Evolutionary conservation across 1,140 invertebrate species (phyloP).

Genomic region (Sitophilus oryzae): DNA sequence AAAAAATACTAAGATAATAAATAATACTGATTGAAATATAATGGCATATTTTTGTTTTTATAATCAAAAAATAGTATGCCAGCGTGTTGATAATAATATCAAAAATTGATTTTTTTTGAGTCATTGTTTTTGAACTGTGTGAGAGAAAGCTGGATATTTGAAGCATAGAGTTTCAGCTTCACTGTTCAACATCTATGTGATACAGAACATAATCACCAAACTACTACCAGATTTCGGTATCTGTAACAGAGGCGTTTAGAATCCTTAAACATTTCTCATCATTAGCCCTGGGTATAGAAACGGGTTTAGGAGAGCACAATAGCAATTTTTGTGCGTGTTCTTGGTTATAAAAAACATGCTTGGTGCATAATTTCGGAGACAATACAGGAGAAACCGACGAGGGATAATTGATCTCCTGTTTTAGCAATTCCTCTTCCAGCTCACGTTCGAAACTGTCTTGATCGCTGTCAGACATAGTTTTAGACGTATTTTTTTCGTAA

Average conservation of each 20-base stretch:
- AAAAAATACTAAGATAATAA: no score
- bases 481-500: constrained; percentile 30
- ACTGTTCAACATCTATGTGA: no score
- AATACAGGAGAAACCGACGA: constrained; percentile 55
- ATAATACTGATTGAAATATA: no score
- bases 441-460: constrained; percentile 53
- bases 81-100: no score
- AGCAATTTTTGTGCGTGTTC: constrained; percentile 44
- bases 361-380: constrained; percentile 36
- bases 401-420: constrained; percentile 64
- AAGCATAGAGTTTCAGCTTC: no score
- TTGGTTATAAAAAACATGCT: constrained; percentile 34
- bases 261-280: constrained; percentile 50
- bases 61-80: no score
- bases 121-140: no score
- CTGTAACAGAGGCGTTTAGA: constrained; percentile 53
- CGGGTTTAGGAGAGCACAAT: constrained; percentile 48
- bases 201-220: not conserved
- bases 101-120: no score
- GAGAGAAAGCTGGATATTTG: no score
- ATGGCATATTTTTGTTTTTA: no score
- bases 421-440: constrained; percentile 57
- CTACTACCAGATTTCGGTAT: constrained; percentile 73
- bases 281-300: constrained; percentile 51
- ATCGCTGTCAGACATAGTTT: constrained; percentile 23